phyloP scores from a whole-genome alignment of 2,888 invertebrate genomes.

The Caenorhabditis afra region DNA sequence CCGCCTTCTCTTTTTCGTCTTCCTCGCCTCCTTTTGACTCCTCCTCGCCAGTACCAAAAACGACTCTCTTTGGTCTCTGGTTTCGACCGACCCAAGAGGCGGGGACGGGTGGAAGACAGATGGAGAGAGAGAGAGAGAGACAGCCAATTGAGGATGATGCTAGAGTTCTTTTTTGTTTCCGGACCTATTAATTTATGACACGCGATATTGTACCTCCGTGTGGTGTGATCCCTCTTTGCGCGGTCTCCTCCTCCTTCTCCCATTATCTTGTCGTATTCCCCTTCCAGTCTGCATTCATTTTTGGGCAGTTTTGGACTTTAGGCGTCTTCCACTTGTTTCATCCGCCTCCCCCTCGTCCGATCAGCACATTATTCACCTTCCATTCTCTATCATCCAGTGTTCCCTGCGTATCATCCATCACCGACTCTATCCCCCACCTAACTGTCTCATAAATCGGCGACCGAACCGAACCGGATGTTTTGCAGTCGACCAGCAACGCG shows the following conservation, averaged over 20 bases:
- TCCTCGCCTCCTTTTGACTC: slow-evolving; percentile 2
- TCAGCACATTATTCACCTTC: too few relatives aligned
- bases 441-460: too few relatives aligned
- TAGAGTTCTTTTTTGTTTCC: not conserved
- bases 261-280: not conserved
- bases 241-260: not conserved
- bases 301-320: not conserved
- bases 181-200: slow-evolving; percentile 2
- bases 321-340: too few relatives aligned
- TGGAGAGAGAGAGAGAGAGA: too few relatives aligned
- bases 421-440: too few relatives aligned
- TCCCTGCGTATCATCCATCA: too few relatives aligned
- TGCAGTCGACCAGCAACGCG: too few relatives aligned
- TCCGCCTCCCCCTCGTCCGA: too few relatives aligned
- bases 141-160: slow-evolving; percentile 18
- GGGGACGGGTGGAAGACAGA: too few relatives aligned
- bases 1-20: not conserved
- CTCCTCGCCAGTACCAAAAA: slow-evolving; percentile 21
- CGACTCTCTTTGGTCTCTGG: slow-evolving; percentile 21
- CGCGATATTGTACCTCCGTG: slow-evolving; percentile 17
- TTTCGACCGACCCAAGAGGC: slow-evolving; percentile 8
- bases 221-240: not conserved
- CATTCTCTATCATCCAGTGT: too few relatives aligned
- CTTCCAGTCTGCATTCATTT: too few relatives aligned
- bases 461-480: too few relatives aligned